phyloP scores from a whole-genome alignment of 2,888 invertebrate species.

The Tetranychus truncatus region DNA sequence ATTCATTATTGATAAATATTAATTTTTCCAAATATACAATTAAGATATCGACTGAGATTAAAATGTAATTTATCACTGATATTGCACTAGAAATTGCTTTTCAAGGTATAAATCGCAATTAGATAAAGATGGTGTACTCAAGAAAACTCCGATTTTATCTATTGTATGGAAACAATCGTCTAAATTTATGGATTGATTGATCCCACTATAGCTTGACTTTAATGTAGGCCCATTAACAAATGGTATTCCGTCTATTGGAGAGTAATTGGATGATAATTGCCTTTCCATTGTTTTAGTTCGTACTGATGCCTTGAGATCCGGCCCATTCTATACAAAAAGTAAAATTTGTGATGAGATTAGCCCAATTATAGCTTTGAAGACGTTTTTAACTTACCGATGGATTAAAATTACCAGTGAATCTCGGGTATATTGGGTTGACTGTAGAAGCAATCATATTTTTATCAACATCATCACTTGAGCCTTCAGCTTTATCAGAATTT shows the following conservation, averaged over 20 bases:
- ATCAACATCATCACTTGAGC: background rate
- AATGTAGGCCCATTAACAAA: background rate
- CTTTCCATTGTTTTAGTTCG: background rate
- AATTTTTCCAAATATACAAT: no score
- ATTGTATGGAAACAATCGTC: constrained; percentile 5
- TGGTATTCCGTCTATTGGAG: constrained; percentile 15
- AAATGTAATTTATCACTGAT: background rate
- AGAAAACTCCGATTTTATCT: constrained; percentile 13
- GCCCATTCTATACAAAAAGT: no score
- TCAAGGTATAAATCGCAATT: constrained; percentile 14
- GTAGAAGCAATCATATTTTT: background rate
- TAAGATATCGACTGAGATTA: background rate
- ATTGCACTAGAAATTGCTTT: background rate
- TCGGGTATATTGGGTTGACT: background rate
- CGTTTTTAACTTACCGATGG: background rate
- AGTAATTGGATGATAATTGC: background rate
- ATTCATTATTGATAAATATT: no score
- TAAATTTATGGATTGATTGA: background rate
- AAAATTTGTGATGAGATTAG: no score
- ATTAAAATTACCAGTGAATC: background rate
- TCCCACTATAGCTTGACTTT: background rate
- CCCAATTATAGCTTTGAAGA: no score
- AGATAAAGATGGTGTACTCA: constrained; percentile 3
- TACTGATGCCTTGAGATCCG: no score
- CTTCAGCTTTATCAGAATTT: background rate